Evolutionary conservation across 1,140 invertebrate species (phyloP).

Genomic region (Drosophila chauvacae): DNA sequence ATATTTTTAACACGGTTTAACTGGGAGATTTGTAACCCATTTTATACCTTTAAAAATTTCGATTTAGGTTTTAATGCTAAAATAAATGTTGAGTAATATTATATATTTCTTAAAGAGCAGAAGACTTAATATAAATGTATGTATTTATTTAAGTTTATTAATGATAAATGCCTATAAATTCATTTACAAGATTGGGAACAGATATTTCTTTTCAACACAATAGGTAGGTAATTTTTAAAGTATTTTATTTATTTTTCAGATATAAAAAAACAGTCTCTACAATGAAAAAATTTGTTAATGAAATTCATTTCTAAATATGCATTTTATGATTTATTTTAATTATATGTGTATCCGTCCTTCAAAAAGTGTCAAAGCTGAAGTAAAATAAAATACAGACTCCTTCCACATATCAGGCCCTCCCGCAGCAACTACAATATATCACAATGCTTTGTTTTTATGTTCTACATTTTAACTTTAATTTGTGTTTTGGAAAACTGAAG

Average conservation of each 20-base stretch:
- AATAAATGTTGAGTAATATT: not conserved
- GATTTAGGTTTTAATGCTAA: not conserved
- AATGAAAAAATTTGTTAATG: too few relatives aligned
- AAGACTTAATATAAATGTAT: not conserved
- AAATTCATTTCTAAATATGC: not conserved
- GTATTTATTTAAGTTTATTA: not conserved
- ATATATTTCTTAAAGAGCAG: not conserved
- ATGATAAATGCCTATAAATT: not conserved
- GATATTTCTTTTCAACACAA: too few relatives aligned
- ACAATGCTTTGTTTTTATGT: not conserved
- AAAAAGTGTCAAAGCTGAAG: not conserved
- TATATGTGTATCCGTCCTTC: too few relatives aligned
- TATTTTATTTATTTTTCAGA: too few relatives aligned
- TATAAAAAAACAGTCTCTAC: too few relatives aligned
- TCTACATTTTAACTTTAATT: slow-evolving; percentile 11
- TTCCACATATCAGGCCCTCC: too few relatives aligned
- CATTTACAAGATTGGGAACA: too few relatives aligned
- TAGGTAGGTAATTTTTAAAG: too few relatives aligned
- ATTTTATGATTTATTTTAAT: not conserved
- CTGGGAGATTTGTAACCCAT: not conserved
- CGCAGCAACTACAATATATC: not conserved
- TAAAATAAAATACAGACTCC: not conserved
- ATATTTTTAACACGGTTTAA: not conserved
- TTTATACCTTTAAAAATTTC: not conserved
- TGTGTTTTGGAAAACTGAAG: slow-evolving; percentile 7